Evolutionary conservation across 2,888 invertebrate genomes (phyloP).

Genomic region (Folsomia candida): DNA sequence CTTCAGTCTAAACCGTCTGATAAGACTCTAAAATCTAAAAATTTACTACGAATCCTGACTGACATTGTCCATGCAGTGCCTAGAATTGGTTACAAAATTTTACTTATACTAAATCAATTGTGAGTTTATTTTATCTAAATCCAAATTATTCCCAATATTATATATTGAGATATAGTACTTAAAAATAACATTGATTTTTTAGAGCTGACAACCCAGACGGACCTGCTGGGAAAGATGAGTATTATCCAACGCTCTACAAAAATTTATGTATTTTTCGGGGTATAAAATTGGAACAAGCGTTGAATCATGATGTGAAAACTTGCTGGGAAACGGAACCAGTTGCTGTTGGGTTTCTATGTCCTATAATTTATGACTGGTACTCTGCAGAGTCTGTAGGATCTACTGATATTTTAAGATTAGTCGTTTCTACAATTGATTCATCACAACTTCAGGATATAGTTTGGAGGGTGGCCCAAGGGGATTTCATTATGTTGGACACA

Average conservation of each 20-base stretch:
- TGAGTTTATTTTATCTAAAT: conserved; percentile 12
- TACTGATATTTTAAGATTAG: conserved; percentile 79
- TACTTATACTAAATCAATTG: conserved; percentile 44
- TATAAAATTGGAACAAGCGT: conserved; percentile 44
- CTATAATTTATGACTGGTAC: conserved; percentile 45
- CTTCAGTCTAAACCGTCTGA: conserved; percentile 42
- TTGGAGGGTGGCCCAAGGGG: conserved; percentile 86
- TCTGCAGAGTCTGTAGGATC: conserved; percentile 62
- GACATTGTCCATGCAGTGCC: conserved; percentile 42
- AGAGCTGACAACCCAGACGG: conserved; percentile 28
- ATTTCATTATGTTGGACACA: conserved; percentile 59
- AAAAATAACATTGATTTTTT: background rate
- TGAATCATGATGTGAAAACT: conserved; percentile 43
- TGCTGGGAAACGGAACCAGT: conserved; percentile 49
- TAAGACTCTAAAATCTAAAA: conserved; percentile 43
- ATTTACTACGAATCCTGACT: conserved; percentile 40
- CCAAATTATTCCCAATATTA: background rate
- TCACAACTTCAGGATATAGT: conserved; percentile 85
- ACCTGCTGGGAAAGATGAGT: conserved; percentile 14
- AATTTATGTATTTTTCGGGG: conserved; percentile 40
- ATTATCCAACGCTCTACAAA: conserved; percentile 40
- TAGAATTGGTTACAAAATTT: conserved; percentile 38
- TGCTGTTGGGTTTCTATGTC: conserved; percentile 43
- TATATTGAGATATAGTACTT: too few relatives aligned
- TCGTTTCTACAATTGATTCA: conserved; percentile 87